Evolutionary conservation across 1,140 invertebrate species (phyloP), one percentile per base, ranked within the genome.

Genomic region (Drosophila punjabiensis): DNA sequence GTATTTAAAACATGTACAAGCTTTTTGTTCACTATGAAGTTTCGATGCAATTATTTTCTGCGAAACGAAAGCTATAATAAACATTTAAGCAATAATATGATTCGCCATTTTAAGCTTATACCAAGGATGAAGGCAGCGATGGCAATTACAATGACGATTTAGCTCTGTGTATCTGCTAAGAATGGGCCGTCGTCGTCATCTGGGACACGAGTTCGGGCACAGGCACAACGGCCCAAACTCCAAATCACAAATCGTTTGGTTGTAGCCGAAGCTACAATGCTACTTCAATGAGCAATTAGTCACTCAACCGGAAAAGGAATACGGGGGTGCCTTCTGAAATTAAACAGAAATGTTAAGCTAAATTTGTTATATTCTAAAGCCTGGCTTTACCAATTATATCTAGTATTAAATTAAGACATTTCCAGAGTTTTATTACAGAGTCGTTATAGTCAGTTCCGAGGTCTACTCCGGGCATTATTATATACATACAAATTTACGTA

Each of bases 231-330:
- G 18, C 9, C 18, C 32, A 56, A 37, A 35, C 35, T 56, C 14
- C 33, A 58, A 39, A 39, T 58, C 39, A 43, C 65, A 69, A 73
- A 65, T 70, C 56, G 67, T 53, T 69, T 50, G 45, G 47, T 66
- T 41, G 47, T 73, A 68, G 81, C 56, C 50, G 64, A 37, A 61
- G 59, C 76, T 82, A 37, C 33, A 58, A 58, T 58, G 76, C 73
- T 87, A 91, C 87, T 90, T 90, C 87, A 90, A 76, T 90, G 87
- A 69, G 73, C 86, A 90, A 90, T 90, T 86, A 86, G 71, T 56
- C 73, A 82, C 76, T 80, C 82, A 67, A 30, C 79, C 56, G 86
- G 87, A 90, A 90, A 91, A 82, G 87, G 39, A 90, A 90, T 86
- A 90, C 82, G 82, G 81, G 86, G 86, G 79, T 90, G 79, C 73